Evolutionary conservation across 1,140 invertebrate species (phyloP), one percentile per base, ranked within the genome.

Genomic region (Eumaeus atala): DNA sequence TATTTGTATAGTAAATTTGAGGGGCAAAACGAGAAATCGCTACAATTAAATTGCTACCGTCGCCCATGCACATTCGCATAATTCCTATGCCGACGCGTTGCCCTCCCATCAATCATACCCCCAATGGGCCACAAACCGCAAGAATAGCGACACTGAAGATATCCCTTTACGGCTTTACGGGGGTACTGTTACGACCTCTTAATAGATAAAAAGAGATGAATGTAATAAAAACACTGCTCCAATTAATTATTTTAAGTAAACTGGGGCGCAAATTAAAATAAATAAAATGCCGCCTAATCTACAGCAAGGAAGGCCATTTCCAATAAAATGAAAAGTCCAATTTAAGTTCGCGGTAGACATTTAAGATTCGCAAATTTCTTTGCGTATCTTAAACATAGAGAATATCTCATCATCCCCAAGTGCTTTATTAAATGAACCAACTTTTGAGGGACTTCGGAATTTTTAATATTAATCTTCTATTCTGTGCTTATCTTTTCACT

Each of bases 291-390:
- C 48, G 48, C 21, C 40, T 35, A 53, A 44, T 53, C 51, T 44
- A 42, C 40, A 28, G 38, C 37, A 18, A 14, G 37, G 33, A 44
- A 33, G 21, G 11, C 51, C 37, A 53, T 53, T 53, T 40, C 37
- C 51, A 17, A 40, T 14, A 40, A 42, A 53, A 53, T 33, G 37
- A 53, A 53, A 42, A 28, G 37, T 42, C 38, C 37, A 53, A 53
- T 53, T 53, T 53, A 53, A 53, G 37, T 53, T 53, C 40, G 38
- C 38, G 38, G 51, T 53, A 53, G 40, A 53, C 21, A 38, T 28
- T 53, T 40, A 28, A 53, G 51, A 53, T 42, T 28, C 38, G 51
- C 38, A 28, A 53, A 53, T 53, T 33, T 53, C 51, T 44, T 34
- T 53, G 40, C 40, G 40, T 17, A 44, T 44, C 17, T 44, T 44